Evolutionary conservation across 2,797 vertebrate species (phyloP).

Genomic region (Coregonus suidteri): DNA sequence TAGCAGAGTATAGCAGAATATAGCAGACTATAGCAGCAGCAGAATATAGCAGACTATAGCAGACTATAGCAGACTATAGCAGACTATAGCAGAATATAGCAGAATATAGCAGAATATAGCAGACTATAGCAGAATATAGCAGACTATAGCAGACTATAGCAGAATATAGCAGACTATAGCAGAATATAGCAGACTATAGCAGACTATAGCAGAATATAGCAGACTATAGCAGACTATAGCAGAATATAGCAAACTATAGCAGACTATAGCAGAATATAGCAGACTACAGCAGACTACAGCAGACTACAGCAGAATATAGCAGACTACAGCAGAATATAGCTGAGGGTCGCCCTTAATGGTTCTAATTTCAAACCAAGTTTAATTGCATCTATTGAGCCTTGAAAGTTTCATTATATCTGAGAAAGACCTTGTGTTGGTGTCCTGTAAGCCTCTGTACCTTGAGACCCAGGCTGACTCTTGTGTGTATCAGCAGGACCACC

Average conservation of each 20-base stretch:
- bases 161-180: too few species aligned
- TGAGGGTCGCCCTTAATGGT: not conserved
- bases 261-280: too few species aligned
- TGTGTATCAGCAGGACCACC: not conserved
- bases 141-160: accelerated
- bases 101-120: accelerated
- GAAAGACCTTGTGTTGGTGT: not conserved
- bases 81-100: accelerated
- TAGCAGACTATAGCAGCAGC: accelerated
- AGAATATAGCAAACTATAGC: accelerated
- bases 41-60: accelerated
- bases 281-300: not conserved
- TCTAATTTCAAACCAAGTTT: not conserved
- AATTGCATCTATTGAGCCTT: not conserved
- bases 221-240: too few species aligned
- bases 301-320: too few species aligned
- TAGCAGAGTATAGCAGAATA: accelerated
- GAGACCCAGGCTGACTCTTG: not conserved
- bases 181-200: too few species aligned
- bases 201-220: too few species aligned
- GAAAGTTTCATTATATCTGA: not conserved
- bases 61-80: too few species aligned
- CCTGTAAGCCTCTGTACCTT: not conserved
- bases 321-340: too few species aligned
- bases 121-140: not conserved